Conservation (phyloP, 2,113 vertebrate species). For the Mormoops blainvillei region DNA sequence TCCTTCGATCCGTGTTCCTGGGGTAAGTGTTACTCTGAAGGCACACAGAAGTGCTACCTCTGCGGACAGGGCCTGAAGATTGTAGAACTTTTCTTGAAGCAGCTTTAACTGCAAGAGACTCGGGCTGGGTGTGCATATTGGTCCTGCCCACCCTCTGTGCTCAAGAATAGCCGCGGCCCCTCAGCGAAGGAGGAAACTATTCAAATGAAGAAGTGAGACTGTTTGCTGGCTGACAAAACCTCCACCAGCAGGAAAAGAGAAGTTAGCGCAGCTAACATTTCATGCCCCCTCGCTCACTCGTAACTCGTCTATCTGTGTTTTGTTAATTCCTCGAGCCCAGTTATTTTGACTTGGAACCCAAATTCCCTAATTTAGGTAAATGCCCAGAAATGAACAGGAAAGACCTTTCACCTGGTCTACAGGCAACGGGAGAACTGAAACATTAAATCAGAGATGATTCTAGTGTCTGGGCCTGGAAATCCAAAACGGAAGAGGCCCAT, state of each 20-base stretch:
- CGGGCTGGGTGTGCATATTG: rapidly evolving
- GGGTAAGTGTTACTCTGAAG: background rate
- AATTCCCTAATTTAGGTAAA: background rate
- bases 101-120: background rate
- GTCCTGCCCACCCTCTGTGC: background rate
- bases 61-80: background rate
- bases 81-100: background rate
- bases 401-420: background rate
- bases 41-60: background rate
- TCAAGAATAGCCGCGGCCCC: background rate
- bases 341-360: background rate
- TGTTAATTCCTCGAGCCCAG: background rate
- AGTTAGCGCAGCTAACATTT: rapidly evolving
- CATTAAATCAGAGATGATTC: background rate
- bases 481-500: background rate
- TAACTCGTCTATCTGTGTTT: background rate
- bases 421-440: background rate
- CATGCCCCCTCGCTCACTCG: background rate
- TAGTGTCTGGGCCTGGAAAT: background rate
- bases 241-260: too few species aligned
- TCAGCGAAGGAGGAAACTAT: background rate
- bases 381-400: background rate
- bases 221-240: background rate
- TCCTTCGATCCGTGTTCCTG: background rate
- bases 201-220: background rate